Evolutionary conservation across 2,888 invertebrate genomes (phyloP), one percentile per base, ranked within the genome.

Genomic region (Hofmannophila pseudospretella): DNA sequence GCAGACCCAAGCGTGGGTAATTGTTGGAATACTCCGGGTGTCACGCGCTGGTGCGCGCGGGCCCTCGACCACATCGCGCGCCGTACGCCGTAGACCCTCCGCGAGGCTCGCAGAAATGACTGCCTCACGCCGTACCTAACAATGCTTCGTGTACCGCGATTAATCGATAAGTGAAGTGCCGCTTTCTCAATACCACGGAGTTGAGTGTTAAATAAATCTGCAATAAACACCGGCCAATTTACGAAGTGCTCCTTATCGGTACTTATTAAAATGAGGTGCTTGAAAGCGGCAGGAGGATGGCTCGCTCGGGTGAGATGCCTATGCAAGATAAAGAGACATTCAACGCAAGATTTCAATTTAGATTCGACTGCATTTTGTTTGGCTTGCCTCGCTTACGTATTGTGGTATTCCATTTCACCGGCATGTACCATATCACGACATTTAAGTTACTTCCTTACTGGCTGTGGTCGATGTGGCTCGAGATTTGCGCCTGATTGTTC

Each of bases 201-300:
- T 72, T 70, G 66, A 61, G 72, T 78, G 69, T 61, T 69, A 56
- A 71, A 74, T 70, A 70, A 67, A 73, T 69, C 67, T 57, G 51
- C 59, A 60, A 66, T 60, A 61, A 64, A 66, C 58, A 62, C 52
- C 65, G 47, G 49, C 48, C 52, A 48, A 56, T 60, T 59, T 52
- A 52, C 60, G 50, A 60, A 67, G 67, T 68, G 67, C 57, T 52
- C 62, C 58, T 62, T 71, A 67, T 64, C 58, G 52, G 54, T 59
- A 61, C 62, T 65, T 69, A 71, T 67, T 74, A 76, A 69, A 77
- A 86, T 86, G 85, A 81, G 84, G 81, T 85, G 85, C 61, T 79
- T 86, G 70, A 82, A 77, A 78, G 73, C 75, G 49, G 84, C 86
- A 44, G 77, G 86, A 75, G 85, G 81, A 77, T 86, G 85, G 86